Evolutionary conservation across 2,888 invertebrate species (phyloP).

Genomic region (Nezara viridula): DNA sequence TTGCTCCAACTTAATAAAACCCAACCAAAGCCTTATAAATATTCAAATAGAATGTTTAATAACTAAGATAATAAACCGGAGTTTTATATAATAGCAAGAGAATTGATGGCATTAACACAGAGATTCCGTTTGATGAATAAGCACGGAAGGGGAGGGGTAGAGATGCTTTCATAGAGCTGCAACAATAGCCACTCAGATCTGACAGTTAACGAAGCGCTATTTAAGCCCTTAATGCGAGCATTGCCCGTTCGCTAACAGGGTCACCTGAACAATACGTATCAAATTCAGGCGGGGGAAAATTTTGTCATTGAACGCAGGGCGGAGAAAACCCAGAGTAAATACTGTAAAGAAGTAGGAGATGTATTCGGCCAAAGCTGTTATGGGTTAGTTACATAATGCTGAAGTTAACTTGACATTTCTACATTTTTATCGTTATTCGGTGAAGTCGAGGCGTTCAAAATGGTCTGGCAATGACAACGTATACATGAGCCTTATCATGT

Average conservation of each 20-base stretch:
- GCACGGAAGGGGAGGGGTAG: background rate
- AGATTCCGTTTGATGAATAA: slow-evolving; percentile 7
- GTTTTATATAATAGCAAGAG: background rate
- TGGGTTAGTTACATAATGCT: too few relatives aligned
- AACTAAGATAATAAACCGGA: background rate
- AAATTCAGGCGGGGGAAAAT: slow-evolving; percentile 2
- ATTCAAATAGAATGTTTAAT: background rate
- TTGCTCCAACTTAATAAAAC: background rate
- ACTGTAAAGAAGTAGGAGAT: background rate
- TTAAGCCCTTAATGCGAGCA: slow-evolving; percentile 2
- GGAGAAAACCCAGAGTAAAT: background rate
- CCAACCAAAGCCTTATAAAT: background rate
- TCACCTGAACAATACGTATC: background rate
- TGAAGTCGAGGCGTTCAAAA: too few relatives aligned
- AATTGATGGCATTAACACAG: background rate
- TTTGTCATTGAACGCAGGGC: background rate
- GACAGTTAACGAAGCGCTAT: slow-evolving; percentile 9
- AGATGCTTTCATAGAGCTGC: background rate
- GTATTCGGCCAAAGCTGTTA: too few relatives aligned
- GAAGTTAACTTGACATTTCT: background rate
- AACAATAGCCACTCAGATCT: slow-evolving; percentile 9
- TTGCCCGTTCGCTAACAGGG: background rate
- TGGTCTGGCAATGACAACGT: too few relatives aligned
- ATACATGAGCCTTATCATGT: too few relatives aligned
- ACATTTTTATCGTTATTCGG: too few relatives aligned